A percentile compares a stretch with the other conserved stretches of the same genome.
phyloP scores from a whole-genome alignment of 2,888 invertebrate genomes.

The Tenthredo mesomela region DNA sequence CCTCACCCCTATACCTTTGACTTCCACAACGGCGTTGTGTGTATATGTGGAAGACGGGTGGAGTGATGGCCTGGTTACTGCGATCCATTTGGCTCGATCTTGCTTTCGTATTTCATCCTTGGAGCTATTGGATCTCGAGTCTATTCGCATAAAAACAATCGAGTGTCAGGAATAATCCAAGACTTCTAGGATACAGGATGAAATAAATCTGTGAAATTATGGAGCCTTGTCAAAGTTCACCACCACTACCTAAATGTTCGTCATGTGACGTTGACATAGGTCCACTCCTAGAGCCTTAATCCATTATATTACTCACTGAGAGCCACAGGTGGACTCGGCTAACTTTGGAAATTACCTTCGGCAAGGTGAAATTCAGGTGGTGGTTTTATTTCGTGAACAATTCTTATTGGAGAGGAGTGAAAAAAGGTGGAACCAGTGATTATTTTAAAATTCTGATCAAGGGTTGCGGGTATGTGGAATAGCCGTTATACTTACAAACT shows the following conservation, averaged over 20 bases:
- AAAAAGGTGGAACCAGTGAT: background rate
- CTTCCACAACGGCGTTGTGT: background rate
- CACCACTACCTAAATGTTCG: background rate
- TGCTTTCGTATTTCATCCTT: constrained; percentile 35
- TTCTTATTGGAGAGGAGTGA: background rate
- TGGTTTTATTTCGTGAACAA: background rate
- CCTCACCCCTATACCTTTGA: constrained; percentile 17
- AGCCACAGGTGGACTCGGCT: constrained; percentile 32
- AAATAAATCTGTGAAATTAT: constrained; percentile 3
- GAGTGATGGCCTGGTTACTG: background rate
- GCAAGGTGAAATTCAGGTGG: background rate
- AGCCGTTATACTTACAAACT: background rate
- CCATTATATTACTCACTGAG: background rate
- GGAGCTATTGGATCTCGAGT: constrained; percentile 14
- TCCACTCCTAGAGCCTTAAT: background rate
- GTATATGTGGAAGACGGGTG: background rate
- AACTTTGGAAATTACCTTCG: background rate
- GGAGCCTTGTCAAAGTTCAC: constrained; percentile 6
- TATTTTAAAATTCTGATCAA: background rate
- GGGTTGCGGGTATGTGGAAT: background rate
- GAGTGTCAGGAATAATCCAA: background rate
- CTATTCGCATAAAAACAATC: constrained; percentile 6
- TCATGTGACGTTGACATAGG: constrained; percentile 1
- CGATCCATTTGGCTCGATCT: constrained; percentile 35
- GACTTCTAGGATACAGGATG: background rate